Evolutionary conservation across 2,888 invertebrate species (phyloP).

Genomic region (Hypsopygia costalis): DNA sequence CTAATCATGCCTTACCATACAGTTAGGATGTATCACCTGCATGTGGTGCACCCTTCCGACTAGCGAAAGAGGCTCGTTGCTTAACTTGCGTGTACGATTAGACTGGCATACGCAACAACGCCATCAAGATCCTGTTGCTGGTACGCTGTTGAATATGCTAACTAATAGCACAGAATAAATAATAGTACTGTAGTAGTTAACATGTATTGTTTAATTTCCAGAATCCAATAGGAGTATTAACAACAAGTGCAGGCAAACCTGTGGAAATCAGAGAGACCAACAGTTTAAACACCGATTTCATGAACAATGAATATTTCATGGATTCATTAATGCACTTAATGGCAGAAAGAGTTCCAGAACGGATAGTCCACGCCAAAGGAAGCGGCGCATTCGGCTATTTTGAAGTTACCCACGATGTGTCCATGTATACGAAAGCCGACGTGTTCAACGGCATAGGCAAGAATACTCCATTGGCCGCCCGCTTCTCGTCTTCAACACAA

Average conservation of each 20-base stretch:
- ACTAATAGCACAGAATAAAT: too few species aligned
- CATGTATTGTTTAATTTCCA: constrained; percentile 42
- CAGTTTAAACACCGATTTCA: constrained; percentile 87
- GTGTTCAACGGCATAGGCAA: constrained; percentile 87
- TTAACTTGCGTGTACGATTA: too few species aligned
- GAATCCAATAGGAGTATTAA: constrained; percentile 72
- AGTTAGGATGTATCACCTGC: too few species aligned
- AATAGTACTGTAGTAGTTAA: too few species aligned
- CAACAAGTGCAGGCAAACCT: too few species aligned
- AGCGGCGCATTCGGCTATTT: constrained; percentile 92
- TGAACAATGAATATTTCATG: constrained; percentile 89
- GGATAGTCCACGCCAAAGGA: constrained; percentile 96
- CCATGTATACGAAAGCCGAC: constrained; percentile 86
- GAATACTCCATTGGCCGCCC: constrained; percentile 85
- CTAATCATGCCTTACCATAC: too few species aligned
- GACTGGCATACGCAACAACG: too few species aligned
- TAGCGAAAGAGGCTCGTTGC: too few species aligned
- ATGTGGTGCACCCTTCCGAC: too few species aligned
- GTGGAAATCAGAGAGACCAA: constrained; percentile 84
- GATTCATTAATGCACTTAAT: constrained; percentile 89
- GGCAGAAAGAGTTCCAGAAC: constrained; percentile 94
- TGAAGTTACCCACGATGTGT: constrained; percentile 90
- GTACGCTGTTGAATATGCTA: too few species aligned
- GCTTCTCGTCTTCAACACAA: constrained; percentile 90
- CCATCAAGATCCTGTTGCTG: too few species aligned